A percentile compares a stretch with the other conserved stretches of the same genome.
phyloP scores from a whole-genome alignment of 2,888 invertebrate genomes.

The Troides oblongomaculatus region DNA sequence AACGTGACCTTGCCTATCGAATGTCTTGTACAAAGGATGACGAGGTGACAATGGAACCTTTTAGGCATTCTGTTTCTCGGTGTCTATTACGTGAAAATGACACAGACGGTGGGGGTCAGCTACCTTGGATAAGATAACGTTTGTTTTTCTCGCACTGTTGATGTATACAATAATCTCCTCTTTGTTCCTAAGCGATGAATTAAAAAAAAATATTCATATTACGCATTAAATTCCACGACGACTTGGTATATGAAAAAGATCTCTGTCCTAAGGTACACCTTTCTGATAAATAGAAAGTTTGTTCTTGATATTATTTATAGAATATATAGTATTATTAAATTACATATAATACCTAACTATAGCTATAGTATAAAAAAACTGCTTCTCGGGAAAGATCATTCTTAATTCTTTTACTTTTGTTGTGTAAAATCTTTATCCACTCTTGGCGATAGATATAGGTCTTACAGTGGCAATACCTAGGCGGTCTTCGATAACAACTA shows the following conservation, averaged over 20 bases:
- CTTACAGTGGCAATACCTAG: no score
- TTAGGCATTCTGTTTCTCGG: constrained; percentile 34
- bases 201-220: constrained; percentile 12
- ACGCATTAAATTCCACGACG: constrained; percentile 8
- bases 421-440: no score
- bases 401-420: no score
- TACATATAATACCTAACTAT: neutral
- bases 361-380: neutral
- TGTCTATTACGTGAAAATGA: constrained; percentile 38
- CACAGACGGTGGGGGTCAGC: constrained; percentile 36
- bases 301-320: neutral
- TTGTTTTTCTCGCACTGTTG: constrained; percentile 39
- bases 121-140: constrained; percentile 41
- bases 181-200: constrained; percentile 13
- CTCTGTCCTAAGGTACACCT: constrained; percentile 5
- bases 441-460: no score
- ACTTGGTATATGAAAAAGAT: constrained; percentile 4
- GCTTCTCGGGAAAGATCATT: neutral
- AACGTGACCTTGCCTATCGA: constrained; percentile 42
- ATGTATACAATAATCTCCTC: constrained; percentile 24
- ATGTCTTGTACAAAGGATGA: constrained; percentile 41
- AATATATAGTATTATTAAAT: neutral
- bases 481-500: no score
- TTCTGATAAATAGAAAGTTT: neutral
- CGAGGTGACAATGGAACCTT: constrained; percentile 41